Evolutionary conservation across 2,797 vertebrate species (phyloP).

Genomic region (Cygnus olor): DNA sequence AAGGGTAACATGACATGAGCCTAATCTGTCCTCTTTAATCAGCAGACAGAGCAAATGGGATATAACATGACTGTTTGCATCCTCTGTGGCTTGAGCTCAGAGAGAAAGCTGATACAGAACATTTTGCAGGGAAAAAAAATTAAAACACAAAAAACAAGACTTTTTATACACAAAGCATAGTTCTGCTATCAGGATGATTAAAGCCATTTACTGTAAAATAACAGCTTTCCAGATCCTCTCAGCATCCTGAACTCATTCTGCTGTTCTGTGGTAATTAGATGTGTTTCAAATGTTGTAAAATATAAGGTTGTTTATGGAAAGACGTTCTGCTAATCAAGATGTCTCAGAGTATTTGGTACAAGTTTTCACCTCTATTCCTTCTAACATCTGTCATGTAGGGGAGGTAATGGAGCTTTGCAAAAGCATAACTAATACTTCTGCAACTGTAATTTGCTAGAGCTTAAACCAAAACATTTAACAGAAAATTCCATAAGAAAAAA

Average conservation of each 20-base stretch:
- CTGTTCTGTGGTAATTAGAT: conserved; percentile 36
- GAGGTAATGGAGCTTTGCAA: not conserved
- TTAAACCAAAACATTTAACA: not conserved
- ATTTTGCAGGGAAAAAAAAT: no score
- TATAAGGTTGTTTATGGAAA: conserved; percentile 6
- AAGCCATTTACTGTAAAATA: conserved; percentile 42
- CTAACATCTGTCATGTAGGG: not conserved
- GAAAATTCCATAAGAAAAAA: not conserved
- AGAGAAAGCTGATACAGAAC: not conserved
- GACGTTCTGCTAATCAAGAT: conserved; percentile 9
- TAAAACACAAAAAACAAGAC: not conserved
- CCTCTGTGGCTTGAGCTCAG: not conserved
- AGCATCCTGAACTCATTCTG: conserved; percentile 40
- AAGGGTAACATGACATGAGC: not conserved
- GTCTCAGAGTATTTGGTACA: not conserved
- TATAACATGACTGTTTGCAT: not conserved
- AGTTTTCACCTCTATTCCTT: not conserved
- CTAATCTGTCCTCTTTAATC: conserved; percentile 23
- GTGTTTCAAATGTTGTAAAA: conserved; percentile 26
- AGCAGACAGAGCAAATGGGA: not conserved
- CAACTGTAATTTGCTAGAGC: not conserved
- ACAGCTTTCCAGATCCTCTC: conserved; percentile 36
- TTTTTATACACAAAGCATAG: not conserved
- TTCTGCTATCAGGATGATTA: conserved; percentile 39
- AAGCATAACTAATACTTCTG: not conserved